A percentile compares a stretch with the other conserved stretches of the same genome.
Conservation (phyloP, 2,797 vertebrate species). For the Austrolebias charrua region DNA sequence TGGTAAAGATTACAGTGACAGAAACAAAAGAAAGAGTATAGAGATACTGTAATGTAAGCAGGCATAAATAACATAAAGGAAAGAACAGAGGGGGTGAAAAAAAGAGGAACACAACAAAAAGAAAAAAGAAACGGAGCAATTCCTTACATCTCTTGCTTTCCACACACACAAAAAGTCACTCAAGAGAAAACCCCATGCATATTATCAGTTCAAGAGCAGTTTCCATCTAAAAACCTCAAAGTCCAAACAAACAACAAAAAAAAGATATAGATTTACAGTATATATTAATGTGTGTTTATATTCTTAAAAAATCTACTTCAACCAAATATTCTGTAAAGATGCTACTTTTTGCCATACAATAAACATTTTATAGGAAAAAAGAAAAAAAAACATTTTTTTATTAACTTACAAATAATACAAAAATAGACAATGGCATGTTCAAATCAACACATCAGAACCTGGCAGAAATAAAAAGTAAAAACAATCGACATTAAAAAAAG, state of each 20-base stretch:
- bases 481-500: constrained; percentile 72
- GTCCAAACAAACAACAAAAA: constrained; percentile 69
- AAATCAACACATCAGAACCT: constrained; percentile 88
- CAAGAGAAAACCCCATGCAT: constrained; percentile 98
- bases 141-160: constrained; percentile 90
- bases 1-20: constrained; percentile 98
- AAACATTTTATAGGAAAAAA: constrained; percentile 79
- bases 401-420: constrained; percentile 99
- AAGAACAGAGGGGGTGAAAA: constrained; percentile 63
- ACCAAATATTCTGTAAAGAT: constrained; percentile 98
- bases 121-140: constrained; percentile 85
- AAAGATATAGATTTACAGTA: constrained; percentile 95
- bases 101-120: constrained; percentile 80
- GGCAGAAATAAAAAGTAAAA: constrained; percentile 79
- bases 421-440: constrained; percentile 95
- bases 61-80: constrained; percentile 82
- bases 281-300: constrained; percentile 90
- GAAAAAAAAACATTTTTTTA: constrained; percentile 59
- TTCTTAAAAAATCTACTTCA: constrained; percentile 90
- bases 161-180: constrained; percentile 87
- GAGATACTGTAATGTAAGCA: constrained; percentile 87
- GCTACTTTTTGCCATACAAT: constrained; percentile 95
- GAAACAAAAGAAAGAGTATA: constrained; percentile 78
- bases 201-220: constrained; percentile 95
- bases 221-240: constrained; percentile 89